Conservation (phyloP, 2,113 vertebrate genomes). For the Esox niger region DNA sequence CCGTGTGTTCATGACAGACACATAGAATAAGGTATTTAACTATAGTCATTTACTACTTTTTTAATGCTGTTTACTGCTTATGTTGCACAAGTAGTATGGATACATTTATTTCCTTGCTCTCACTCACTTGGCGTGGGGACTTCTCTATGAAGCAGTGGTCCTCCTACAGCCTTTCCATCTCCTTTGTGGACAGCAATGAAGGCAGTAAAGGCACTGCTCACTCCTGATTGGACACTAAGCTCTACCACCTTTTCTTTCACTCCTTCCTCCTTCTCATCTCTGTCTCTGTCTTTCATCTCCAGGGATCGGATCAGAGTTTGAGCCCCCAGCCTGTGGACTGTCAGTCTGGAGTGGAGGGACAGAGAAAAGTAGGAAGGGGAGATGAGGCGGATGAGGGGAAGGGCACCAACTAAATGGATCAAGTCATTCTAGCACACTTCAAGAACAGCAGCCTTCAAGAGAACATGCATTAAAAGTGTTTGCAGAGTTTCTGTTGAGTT, state of each 20-base stretch:
- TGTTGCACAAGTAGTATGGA: too few species aligned
- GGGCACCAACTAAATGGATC: too few species aligned
- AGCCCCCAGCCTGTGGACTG: conserved; percentile 76
- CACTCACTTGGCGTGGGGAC: conserved; percentile 52
- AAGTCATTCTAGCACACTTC: too few species aligned
- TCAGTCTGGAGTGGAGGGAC: conserved; percentile 57
- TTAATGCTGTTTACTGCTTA: too few species aligned
- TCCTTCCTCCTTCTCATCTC: conserved; percentile 1
- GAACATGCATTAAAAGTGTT: too few species aligned
- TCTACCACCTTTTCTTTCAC: conserved; percentile 64
- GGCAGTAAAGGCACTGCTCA: conserved; percentile 77
- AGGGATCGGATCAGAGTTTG: conserved; percentile 68
- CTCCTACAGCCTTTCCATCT: conserved; percentile 49
- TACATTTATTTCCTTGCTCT: too few species aligned
- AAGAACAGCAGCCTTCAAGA: too few species aligned
- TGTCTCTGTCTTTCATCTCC: conserved; percentile 49
- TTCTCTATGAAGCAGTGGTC: conserved; percentile 57
- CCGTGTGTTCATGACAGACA: too few species aligned
- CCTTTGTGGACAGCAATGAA: conserved; percentile 74
- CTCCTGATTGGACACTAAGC: conserved; percentile 73
- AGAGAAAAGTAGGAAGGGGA: neutral
- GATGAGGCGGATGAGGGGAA: too few species aligned
- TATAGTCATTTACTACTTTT: too few species aligned
- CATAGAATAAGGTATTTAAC: too few species aligned
- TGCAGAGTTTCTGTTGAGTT: too few species aligned